Conservation (phyloP, 2,888 invertebrate species). For the Eudasyphora cyanicolor region DNA sequence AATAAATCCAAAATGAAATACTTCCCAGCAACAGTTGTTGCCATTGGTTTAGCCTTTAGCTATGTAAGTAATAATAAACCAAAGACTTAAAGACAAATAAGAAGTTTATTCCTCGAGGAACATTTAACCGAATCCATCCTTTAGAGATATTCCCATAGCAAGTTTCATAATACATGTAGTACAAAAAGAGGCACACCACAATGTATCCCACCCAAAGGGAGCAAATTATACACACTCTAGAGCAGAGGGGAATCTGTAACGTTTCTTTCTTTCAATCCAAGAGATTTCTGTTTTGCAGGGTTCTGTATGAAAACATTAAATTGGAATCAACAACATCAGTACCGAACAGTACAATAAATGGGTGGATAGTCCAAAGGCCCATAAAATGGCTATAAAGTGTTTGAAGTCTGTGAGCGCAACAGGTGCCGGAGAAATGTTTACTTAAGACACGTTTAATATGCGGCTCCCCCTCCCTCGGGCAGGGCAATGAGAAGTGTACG, state of each 20-base stretch:
- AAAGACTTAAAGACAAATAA: slow-evolving; percentile 20
- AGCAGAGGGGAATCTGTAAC: neutral
- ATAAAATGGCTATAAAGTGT: neutral
- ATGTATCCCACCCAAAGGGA: neutral
- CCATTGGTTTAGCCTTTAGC: too few relatives aligned
- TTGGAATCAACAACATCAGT: slow-evolving; percentile 1
- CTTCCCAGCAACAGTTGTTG: neutral
- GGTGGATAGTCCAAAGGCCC: neutral
- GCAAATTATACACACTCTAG: slow-evolving; percentile 20
- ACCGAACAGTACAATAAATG: neutral
- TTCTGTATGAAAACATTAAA: slow-evolving; percentile 4
- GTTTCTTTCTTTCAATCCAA: neutral
- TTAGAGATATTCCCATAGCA: neutral
- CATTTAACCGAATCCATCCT: neutral
- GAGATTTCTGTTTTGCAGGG: neutral
- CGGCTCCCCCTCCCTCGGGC: neutral
- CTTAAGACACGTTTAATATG: neutral
- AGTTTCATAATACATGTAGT: neutral
- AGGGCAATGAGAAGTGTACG: neutral
- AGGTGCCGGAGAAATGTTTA: slow-evolving; percentile 10
- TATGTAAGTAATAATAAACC: slow-evolving; percentile 5
- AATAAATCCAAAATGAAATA: slow-evolving; percentile 20
- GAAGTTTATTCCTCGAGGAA: neutral
- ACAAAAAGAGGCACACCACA: neutral
- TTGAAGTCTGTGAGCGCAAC: neutral